Base-by-base conservation (phyloP, 2,888 invertebrate genomes). In the Crocallis elinguaria region DNA sequence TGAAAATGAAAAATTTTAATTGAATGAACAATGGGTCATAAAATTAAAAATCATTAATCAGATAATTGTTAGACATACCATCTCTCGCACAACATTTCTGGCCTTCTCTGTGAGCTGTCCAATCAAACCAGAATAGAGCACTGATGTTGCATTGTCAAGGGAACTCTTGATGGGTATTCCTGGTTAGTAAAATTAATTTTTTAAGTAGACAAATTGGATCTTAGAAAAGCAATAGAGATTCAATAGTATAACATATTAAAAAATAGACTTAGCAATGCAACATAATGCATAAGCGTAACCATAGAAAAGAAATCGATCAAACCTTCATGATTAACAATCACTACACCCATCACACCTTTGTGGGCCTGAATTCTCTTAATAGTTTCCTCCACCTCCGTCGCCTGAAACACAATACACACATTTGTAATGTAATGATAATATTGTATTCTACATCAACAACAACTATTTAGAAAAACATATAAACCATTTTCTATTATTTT, bases 261-360 rank as follows among this genome's bases (percentile, higher is more conserved):
- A n/a, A n/a, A n/a, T n/a, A n/a, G n/a, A n/a, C n/a, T n/a, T n/a
- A n/a, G n/a, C n/a, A n/a, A n/a, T n/a, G n/a, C n/a, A n/a, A 0
- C 11, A 3, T 3, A 12, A 12, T 29, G 8, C 3, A 11, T 9
- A 12, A 25, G 4, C 48, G 60, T 44, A 65, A 59, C 78, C 67
- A 81, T 72, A 72, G 73, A 43, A 73, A 68, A 45, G 67, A 65
- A 77, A 88, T 90, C 77, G 89, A 88, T 74, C 87, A 85, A 92
- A 98, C 99, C 99, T 95, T 99, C 98, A 57, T 96, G 94, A 89
- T 99, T 99, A 53, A 99, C 97, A 53, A 99, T 97, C 81, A 99
- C 97, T 43, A 98, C 96, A 61, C 99, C 99, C 77, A 97, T 95
- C 52, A 99, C 99, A 66, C 99, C 99, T 91, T 98, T 99, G 77